A percentile compares a stretch with the other conserved stretches of the same genome.
These are phyloP conservation scores for Delichon dasypus DNA, from an alignment of 2,797 vertebrate species.

Conservation along the genomic window DNA sequence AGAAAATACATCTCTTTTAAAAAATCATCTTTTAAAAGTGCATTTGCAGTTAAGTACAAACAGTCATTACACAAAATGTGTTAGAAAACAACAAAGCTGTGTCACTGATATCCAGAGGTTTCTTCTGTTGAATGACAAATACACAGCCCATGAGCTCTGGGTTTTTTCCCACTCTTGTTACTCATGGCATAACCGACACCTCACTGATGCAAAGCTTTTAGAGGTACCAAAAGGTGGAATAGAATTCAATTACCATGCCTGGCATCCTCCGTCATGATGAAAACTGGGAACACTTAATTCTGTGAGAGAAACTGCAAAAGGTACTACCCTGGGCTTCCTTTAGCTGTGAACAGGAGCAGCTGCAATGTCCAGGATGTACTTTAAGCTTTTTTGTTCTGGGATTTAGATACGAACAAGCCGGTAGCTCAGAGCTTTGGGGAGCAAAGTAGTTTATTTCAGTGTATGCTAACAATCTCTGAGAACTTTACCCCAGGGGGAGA, in stretches of 20 bases:
- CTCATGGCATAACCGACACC: background rate
- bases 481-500: background rate
- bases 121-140: background rate
- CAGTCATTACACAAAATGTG: background rate
- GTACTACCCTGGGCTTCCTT: background rate
- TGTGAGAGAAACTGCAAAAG: background rate
- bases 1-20: background rate
- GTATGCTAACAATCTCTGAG: background rate
- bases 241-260: background rate
- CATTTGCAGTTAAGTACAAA: background rate
- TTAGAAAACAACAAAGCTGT: background rate
- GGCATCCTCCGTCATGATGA: background rate
- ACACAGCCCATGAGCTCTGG: fast-evolving
- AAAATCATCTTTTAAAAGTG: background rate
- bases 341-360: background rate
- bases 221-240: background rate
- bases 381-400: background rate
- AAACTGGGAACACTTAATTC: background rate
- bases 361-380: background rate
- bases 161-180: background rate
- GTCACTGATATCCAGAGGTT: background rate
- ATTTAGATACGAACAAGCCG: background rate
- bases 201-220: background rate
- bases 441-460: background rate
- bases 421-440: background rate